phyloP scores from a whole-genome alignment of 2,797 vertebrate genomes.

The Gymnopithys bicolor region DNA sequence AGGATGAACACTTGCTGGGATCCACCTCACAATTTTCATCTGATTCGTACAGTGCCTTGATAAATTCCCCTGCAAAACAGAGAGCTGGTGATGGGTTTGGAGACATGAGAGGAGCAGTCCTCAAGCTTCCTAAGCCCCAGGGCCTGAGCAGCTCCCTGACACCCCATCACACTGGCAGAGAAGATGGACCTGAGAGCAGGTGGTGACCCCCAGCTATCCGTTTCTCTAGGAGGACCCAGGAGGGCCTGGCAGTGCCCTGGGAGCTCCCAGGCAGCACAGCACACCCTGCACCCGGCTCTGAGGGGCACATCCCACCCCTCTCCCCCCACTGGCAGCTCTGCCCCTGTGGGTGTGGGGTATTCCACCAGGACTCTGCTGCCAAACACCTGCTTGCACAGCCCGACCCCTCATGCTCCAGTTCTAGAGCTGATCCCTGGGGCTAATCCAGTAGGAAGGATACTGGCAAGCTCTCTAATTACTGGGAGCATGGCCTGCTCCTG shows the following conservation, averaged over 20 bases:
- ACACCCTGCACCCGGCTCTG: background rate
- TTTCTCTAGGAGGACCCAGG: background rate
- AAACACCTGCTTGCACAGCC: background rate
- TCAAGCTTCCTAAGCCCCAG: background rate
- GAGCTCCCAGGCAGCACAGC: background rate
- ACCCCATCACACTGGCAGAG: fast-evolving
- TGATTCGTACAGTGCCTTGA: constrained; percentile 97
- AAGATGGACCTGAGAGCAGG: fast-evolving
- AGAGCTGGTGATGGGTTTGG: background rate
- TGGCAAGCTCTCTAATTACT: constrained; percentile 1
- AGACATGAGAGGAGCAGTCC: background rate
- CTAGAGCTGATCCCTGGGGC: background rate
- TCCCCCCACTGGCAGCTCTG: background rate
- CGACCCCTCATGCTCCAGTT: background rate
- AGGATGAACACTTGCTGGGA: constrained; percentile 90
- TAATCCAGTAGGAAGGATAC: background rate
- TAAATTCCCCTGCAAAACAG: constrained; percentile 90
- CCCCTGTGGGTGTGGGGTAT: background rate
- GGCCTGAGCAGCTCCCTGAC: fast-evolving
- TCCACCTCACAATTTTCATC: constrained; percentile 99
- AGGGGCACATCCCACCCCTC: background rate
- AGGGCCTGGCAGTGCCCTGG: fast-evolving
- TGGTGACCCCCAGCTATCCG: background rate
- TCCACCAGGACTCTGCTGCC: background rate
- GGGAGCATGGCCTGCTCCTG: background rate